phyloP scores from a whole-genome alignment of 2,797 vertebrate genomes.

The Liasis olivaceus region DNA sequence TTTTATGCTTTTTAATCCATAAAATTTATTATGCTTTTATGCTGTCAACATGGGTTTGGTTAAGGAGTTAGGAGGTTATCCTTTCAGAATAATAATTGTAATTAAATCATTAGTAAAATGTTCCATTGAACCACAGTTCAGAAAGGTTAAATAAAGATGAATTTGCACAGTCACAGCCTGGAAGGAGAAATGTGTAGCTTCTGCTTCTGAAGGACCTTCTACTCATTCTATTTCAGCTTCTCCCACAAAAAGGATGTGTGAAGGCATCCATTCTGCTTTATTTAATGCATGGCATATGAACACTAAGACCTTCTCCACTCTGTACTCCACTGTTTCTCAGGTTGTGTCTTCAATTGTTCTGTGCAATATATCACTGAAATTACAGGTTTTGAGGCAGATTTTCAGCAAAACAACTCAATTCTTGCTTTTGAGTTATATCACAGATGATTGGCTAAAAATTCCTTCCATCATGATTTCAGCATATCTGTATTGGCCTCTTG shows the following conservation, averaged over 20 bases:
- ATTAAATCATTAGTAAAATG: neutral
- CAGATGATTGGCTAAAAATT: neutral
- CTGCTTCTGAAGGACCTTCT: neutral
- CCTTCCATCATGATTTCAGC: no score
- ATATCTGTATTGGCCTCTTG: neutral
- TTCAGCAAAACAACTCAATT: neutral
- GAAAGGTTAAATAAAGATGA: neutral
- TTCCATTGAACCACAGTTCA: neutral
- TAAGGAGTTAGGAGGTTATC: neutral
- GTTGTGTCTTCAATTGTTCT: neutral
- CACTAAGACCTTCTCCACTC: no score
- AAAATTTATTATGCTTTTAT: neutral
- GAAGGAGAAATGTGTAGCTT: neutral
- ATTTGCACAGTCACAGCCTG: neutral
- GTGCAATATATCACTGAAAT: neutral
- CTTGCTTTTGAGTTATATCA: neutral
- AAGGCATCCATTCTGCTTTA: neutral
- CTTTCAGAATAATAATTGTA: neutral
- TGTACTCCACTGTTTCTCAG: neutral
- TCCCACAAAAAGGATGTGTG: neutral
- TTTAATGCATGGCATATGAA: neutral
- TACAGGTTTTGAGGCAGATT: neutral
- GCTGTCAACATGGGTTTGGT: neutral
- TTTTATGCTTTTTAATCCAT: neutral
- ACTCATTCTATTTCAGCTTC: neutral